phyloP scores from a whole-genome alignment of 2,888 invertebrate genomes.

The Erannis defoliaria region DNA sequence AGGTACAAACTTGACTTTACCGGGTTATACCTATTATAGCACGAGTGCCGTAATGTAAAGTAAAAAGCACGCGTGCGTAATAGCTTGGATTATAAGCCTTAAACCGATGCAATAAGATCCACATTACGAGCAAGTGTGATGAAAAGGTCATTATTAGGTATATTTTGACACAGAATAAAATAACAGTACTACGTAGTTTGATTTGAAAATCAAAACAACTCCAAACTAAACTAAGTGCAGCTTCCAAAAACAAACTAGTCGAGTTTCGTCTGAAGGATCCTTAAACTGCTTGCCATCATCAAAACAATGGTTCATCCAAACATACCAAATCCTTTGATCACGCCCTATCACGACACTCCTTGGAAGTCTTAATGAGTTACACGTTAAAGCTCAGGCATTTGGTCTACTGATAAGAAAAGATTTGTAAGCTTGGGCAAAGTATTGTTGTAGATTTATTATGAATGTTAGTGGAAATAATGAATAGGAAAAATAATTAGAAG shows the following conservation, averaged over 20 bases:
- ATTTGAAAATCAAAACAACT: constrained; percentile 23
- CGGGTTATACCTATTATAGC: no score
- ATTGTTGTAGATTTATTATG: constrained; percentile 29
- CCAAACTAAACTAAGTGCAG: constrained; percentile 24
- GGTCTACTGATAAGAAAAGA: constrained; percentile 24
- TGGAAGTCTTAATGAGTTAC: constrained; percentile 79
- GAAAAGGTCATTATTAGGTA: no score
- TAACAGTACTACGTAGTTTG: no score
- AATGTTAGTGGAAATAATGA: constrained; percentile 18
- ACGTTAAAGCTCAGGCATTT: constrained; percentile 54
- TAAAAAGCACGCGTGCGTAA: no score
- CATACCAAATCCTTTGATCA: constrained; percentile 77
- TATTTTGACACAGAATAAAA: no score
- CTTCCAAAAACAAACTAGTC: constrained; percentile 42
- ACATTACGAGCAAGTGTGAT: no score
- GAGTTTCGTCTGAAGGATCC: constrained; percentile 32
- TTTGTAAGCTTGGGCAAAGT: constrained; percentile 20
- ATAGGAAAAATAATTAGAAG: constrained; percentile 14
- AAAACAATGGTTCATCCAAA: constrained; percentile 62
- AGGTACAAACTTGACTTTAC: no score
- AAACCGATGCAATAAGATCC: no score
- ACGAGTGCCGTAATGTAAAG: no score
- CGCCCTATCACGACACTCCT: constrained; percentile 69
- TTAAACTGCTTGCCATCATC: constrained; percentile 38
- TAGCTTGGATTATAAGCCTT: no score